Evolutionary conservation across 2,888 invertebrate genomes (phyloP), one percentile per base, ranked within the genome.

Genomic region (Imbricaverruca yamaguchii): DNA sequence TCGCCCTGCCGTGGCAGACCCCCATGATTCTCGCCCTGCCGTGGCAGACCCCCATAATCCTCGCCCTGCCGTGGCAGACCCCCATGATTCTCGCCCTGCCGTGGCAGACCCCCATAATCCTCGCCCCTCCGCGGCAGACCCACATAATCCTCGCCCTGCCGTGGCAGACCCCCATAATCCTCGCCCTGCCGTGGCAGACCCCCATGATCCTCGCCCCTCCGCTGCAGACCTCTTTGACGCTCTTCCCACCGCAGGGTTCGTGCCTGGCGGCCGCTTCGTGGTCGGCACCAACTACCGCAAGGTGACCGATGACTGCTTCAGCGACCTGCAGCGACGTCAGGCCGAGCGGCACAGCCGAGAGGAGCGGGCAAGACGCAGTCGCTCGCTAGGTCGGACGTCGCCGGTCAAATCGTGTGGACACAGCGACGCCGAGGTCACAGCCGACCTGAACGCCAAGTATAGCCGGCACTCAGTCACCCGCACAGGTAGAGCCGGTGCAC

Each of bases 271-370:
- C 74, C 25, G 53, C 53, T 74, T 15, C 53, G 74, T 74, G 74
- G 53, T 74, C 39, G 74, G 74, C 74, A 74, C 74, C 74, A 74
- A 74, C 74, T 74, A 74, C 74, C 74, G 74, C 74, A 39, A 53
- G 39, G 39, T 53, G 39, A 11, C 74, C 15, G 74, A 74, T 15
- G 74, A 74, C 74, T 74, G 74, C 74, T 74, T 74, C 39, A 74
- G 15, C 39, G 39, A 74, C 39, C 53, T 53, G 39, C 53, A 74
- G 74, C 74, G 53, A 23, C 74, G 53, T 53, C 12, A 12, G 53
- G 53, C 53, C 13, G 39, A 74, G 53, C 74, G 39, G 39, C 25
- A 21, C 13, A 15, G 18, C 15, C 74, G 53, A 6, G 39, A 74
- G 74, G 39, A 74, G 74, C 39, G 74, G 1, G 39, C 6, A 8